Evolutionary conservation across 2,113 vertebrate genomes (phyloP), one percentile per base, ranked within the genome.

Genomic region (Cyprinodon variegatus): DNA sequence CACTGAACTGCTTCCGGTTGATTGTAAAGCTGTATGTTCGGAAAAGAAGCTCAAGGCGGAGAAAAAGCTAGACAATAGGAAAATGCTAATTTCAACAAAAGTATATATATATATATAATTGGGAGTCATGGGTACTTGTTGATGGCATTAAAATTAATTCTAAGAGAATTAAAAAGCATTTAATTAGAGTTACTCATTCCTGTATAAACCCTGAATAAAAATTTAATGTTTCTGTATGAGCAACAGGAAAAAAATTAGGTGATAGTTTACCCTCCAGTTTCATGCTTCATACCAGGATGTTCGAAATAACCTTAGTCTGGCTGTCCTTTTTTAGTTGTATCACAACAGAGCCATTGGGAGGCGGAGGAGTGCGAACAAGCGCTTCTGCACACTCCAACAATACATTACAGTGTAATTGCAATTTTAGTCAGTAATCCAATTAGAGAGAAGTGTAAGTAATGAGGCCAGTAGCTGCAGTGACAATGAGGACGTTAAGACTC

Each of bases 361-460:
- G 39, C 53, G 66, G 59, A 15, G n/a, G 40, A 38, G 65, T 41
- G 15, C 76, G 83, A 82, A 62, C 1, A 36, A 53, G 43, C 65
- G 72, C 41, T 72, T 65, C 46, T 73, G 60, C 22, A 70, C 69
- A n/a, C 61, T 64, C 20, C 50, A 70, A 77, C 71, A 70, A 68
- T 72, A 53, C 46, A 43, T 84, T 81, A 77, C 57, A 46, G 43
- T 81, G 76, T 82, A 81, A 79, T 89, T 76, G 76, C 62, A 78
- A 78, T 78, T 78, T 70, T 61, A 74, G 37, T 9, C 45, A 68
- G 57, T 85, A 83, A 88, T 88, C 83, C 65, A 67, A 79, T 79
- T 64, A 77, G 77, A 62, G 40, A 13, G 41, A 59, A 72, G 60
- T 83, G 45, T 79, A 87, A 85, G 78, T 90, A 84, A 84, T 9